Evolutionary conservation across 1,140 invertebrate species (phyloP).

Genomic region (Cherax destructor): DNA sequence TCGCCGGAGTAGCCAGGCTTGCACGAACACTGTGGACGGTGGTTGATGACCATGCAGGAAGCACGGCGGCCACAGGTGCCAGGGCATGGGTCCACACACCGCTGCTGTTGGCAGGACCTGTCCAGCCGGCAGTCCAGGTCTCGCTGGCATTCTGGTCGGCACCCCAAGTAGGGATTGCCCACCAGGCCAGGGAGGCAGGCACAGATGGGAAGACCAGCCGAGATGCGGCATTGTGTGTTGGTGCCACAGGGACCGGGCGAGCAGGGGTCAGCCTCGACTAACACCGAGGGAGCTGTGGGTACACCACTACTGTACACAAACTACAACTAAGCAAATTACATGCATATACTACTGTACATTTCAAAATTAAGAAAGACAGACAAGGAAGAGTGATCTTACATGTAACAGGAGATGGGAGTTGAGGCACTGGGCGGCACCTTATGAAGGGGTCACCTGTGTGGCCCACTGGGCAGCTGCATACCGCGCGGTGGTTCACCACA

Average conservation of each 20-base stretch:
- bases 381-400: conserved; percentile 12
- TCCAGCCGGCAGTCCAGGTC: conserved; percentile 82
- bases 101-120: conserved; percentile 80
- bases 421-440: conserved; percentile 76
- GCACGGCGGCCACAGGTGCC: conserved; percentile 83
- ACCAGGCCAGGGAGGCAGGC: conserved; percentile 81
- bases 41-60: conserved; percentile 84
- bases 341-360: conserved; percentile 7
- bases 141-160: conserved; percentile 73
- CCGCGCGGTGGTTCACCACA: conserved; percentile 84
- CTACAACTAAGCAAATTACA: background rate
- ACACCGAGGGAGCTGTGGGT: background rate
- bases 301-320: background rate
- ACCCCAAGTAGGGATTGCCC: conserved; percentile 79
- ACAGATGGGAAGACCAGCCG: conserved; percentile 63
- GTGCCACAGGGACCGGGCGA: conserved; percentile 74
- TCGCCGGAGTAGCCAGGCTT: conserved; percentile 82
- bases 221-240: conserved; percentile 76
- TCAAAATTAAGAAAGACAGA: background rate
- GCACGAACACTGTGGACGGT: conserved; percentile 86
- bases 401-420: background rate
- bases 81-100: conserved; percentile 80
- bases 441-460: conserved; percentile 86
- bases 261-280: conserved; percentile 57
- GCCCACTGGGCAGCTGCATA: conserved; percentile 82